Evolutionary conservation across 2,797 vertebrate species (phyloP).

Genomic region (Pangasius krempfi): DNA sequence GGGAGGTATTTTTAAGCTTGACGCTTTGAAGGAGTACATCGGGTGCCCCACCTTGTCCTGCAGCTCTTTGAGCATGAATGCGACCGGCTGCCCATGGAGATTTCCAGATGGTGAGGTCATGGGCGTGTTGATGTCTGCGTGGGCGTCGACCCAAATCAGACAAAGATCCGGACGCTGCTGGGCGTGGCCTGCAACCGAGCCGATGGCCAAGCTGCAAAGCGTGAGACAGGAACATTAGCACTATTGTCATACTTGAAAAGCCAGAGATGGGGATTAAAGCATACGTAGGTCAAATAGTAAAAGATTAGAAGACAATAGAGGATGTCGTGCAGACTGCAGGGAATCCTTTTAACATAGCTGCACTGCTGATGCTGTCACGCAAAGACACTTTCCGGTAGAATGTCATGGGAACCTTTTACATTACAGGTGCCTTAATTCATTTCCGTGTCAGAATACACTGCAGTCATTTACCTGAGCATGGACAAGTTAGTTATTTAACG

Average conservation of each 20-base stretch:
- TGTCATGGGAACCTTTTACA: not conserved
- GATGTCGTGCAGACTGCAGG: not conserved
- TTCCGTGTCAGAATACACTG: not conserved
- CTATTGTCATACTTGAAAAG: not conserved
- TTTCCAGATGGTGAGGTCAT: conserved; percentile 88
- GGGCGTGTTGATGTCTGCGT: conserved; percentile 94
- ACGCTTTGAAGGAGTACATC: not conserved
- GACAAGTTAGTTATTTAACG: not conserved
- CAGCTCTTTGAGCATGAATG: conserved; percentile 94
- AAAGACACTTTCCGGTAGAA: not conserved
- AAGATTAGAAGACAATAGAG: not conserved
- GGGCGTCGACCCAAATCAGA: conserved; percentile 96
- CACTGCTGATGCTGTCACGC: not conserved
- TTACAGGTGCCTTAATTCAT: not conserved
- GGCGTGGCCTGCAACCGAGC: conserved; percentile 89
- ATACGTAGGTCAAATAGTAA: not conserved
- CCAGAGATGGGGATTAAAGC: not conserved
- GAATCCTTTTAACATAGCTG: not conserved
- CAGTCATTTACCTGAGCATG: not conserved
- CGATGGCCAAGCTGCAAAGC: conserved; percentile 85
- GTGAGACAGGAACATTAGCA: not conserved
- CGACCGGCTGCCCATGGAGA: conserved; percentile 92
- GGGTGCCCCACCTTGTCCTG: conserved; percentile 83
- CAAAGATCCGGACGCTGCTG: conserved; percentile 88
- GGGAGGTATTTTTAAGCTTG: not conserved